These are phyloP conservation scores for Chaetodon trifasciatus DNA, from an alignment of 2,797 vertebrate species.

Conservation along the genomic window DNA sequence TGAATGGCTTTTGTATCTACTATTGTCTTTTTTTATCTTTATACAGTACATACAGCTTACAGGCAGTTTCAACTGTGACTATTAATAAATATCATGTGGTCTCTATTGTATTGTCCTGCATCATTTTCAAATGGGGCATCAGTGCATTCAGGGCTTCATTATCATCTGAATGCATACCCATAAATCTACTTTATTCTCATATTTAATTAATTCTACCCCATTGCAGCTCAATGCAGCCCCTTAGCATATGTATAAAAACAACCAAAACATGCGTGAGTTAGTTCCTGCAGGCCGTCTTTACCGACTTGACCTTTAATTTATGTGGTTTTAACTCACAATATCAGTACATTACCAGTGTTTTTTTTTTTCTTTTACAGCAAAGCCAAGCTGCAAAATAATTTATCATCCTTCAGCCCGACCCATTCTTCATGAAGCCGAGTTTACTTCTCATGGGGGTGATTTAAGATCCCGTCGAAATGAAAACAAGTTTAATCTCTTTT, in stretches of 20 bases:
- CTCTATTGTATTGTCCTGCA: slow-evolving; percentile 48
- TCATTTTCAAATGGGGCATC: slow-evolving; percentile 40
- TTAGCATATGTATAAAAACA: background rate
- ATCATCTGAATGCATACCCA: slow-evolving; percentile 35
- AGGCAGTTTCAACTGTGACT: slow-evolving; percentile 64
- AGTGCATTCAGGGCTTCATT: slow-evolving; percentile 26
- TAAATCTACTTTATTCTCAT: slow-evolving; percentile 43
- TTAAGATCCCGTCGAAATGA: slow-evolving; percentile 2
- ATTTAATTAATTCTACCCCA: slow-evolving; percentile 46
- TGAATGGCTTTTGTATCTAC: slow-evolving; percentile 68
- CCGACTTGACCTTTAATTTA: background rate
- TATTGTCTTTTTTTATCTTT: slow-evolving; percentile 52
- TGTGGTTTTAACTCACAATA: background rate
- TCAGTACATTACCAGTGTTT: background rate
- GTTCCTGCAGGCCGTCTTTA: background rate
- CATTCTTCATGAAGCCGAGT: background rate
- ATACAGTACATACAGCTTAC: slow-evolving; percentile 49
- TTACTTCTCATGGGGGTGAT: background rate
- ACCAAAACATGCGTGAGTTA: no score
- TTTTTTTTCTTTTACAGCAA: background rate
- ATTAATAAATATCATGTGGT: slow-evolving; percentile 69
- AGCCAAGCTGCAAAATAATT: background rate
- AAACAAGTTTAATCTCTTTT: slow-evolving; percentile 8
- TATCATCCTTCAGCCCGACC: background rate
- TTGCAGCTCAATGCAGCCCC: slow-evolving; percentile 42